Evolutionary conservation across 2,888 invertebrate genomes (phyloP), one percentile per base, ranked within the genome.

Genomic region (Xanthia icteritia): DNA sequence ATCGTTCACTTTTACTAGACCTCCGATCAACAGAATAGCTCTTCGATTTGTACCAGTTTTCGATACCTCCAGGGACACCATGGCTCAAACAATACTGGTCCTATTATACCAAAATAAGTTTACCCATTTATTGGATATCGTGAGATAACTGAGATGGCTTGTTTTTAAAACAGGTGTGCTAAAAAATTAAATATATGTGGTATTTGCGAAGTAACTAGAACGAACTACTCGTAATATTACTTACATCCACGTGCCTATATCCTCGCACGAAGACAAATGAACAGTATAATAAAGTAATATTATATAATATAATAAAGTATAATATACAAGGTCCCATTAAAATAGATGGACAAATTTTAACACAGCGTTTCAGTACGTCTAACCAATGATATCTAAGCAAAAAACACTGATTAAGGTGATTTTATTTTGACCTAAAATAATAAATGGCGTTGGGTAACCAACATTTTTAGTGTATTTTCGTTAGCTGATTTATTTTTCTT

Each of bases 51-150:
- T 58, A 69, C 56, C 39, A 45, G 67, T 76, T 77, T 79, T 83
- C 13, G 60, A 42, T n/a, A 56, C 20, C 58, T 74, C 23, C 66
- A 73, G 76, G 65, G 60, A 66, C n/a, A 48, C 51, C 54, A 67
- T 9, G 71, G 91, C 0, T 89, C 92, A 80, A 45, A 36, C 72
- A 80, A 87, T 13, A 66, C 73, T 93, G 92, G 94, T 91, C 88
- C 89, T 90, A 93, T 93, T 93, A 93, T 88, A 90, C 89, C 87
- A 83, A 91, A 90, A 91, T 81, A 86, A 86, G 82, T 87, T 88
- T 82, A 72, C 75, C 67, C 84, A 82, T 85, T 79, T 60, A 83
- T 81, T 78, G 67, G 79, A 77, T 88, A 76, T 83, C 72, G 75
- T 73, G 74, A 81, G 61, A 76, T 86, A 79, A 80, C 66, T 77